phyloP scores from a whole-genome alignment of 1,140 invertebrate species.

The Ceratitis capitata region DNA sequence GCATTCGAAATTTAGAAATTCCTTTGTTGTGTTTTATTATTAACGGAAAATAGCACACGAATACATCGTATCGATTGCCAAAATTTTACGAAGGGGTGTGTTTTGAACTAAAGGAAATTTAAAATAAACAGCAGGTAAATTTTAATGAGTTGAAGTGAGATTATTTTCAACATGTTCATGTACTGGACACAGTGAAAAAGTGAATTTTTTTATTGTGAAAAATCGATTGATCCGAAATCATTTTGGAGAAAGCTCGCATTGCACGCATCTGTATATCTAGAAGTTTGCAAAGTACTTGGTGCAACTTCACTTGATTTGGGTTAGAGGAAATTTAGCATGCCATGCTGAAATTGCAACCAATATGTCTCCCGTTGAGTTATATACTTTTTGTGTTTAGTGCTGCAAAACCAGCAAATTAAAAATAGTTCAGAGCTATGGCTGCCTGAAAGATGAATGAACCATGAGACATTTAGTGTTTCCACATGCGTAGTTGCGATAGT shows the following conservation, averaged over 20 bases:
- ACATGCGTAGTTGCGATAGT: neutral
- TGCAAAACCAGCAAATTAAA: neutral
- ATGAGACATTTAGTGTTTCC: neutral
- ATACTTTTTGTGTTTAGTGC: neutral
- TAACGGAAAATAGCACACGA: neutral
- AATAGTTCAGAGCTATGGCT: neutral
- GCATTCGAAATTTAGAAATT: slow-evolving; percentile 4
- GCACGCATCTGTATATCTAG: neutral
- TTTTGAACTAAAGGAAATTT: neutral
- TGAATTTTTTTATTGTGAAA: neutral
- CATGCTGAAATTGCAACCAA: neutral
- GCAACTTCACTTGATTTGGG: neutral
- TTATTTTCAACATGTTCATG: no score
- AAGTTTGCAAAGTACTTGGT: neutral
- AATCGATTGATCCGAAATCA: neutral
- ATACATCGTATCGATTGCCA: neutral
- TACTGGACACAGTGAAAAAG: no score
- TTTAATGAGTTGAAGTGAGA: no score
- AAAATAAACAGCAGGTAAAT: neutral
- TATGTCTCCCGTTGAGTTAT: slow-evolving; percentile 6
- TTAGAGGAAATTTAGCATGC: neutral
- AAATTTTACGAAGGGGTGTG: neutral
- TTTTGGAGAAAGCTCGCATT: neutral
- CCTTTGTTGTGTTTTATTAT: slow-evolving; percentile 18
- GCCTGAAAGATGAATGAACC: neutral